phyloP scores from a whole-genome alignment of 2,888 invertebrate genomes.

The Pseudococcus longispinus region DNA sequence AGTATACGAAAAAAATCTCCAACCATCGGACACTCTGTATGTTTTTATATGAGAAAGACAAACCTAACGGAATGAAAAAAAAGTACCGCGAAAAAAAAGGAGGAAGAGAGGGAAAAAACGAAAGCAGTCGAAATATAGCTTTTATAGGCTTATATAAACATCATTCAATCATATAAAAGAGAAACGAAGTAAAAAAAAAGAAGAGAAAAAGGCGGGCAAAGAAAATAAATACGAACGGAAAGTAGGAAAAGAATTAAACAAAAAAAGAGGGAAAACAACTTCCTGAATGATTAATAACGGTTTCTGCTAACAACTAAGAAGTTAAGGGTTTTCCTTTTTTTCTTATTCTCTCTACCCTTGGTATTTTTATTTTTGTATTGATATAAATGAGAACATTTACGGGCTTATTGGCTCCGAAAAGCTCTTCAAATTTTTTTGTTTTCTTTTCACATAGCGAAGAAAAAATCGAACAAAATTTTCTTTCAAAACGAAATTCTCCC shows the following conservation, averaged over 20 bases:
- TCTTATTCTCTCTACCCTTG: background rate
- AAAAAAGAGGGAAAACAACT: slow-evolving; percentile 57
- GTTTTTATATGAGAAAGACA: slow-evolving; percentile 51
- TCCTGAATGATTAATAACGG: slow-evolving; percentile 57
- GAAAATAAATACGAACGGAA: slow-evolving; percentile 50
- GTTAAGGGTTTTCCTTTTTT: slow-evolving; percentile 55
- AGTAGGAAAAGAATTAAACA: slow-evolving; percentile 56
- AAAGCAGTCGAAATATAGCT: slow-evolving; percentile 51
- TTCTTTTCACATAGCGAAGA: slow-evolving; percentile 41
- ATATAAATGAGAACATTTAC: slow-evolving; percentile 57
- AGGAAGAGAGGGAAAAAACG: background rate
- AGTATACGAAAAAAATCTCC: slow-evolving; percentile 30
- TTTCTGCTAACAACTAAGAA: slow-evolving; percentile 56
- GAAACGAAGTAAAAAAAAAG: slow-evolving; percentile 45
- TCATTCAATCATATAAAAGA: slow-evolving; percentile 55
- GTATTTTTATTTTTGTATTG: slow-evolving; percentile 53
- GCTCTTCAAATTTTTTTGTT: slow-evolving; percentile 49
- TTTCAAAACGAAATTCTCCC: background rate
- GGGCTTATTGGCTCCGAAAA: slow-evolving; percentile 56
- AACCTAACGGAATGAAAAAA: slow-evolving; percentile 38
- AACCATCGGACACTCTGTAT: slow-evolving; percentile 53
- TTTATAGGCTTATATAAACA: slow-evolving; percentile 57
- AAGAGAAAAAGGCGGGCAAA: slow-evolving; percentile 20
- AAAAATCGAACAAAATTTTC: background rate
- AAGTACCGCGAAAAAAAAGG: background rate